Conservation (phyloP, 2,113 vertebrate genomes). For the Arizona elegans region DNA sequence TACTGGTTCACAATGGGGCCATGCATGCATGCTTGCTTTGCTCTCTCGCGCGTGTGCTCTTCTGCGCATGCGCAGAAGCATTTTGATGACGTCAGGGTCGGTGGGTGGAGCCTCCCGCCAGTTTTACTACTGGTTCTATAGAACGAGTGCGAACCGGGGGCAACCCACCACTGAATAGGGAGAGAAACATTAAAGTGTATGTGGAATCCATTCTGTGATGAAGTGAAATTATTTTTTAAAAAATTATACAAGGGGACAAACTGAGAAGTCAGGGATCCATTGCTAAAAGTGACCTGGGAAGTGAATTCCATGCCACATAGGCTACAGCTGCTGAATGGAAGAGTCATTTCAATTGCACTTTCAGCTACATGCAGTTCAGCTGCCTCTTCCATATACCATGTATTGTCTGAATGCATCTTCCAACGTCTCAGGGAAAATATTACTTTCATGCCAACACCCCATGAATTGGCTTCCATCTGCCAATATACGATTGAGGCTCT, state of each 20-base stretch:
- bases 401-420: neutral
- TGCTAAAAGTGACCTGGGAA: neutral
- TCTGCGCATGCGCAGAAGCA: too few species aligned
- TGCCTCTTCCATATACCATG: neutral
- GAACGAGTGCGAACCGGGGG: too few species aligned
- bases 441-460: neutral
- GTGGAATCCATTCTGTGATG: neutral
- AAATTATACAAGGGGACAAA: neutral
- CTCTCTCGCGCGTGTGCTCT: too few species aligned
- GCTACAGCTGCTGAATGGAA: neutral
- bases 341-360: neutral
- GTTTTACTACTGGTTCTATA: too few species aligned
- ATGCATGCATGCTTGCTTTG: too few species aligned
- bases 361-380: neutral
- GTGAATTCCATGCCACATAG: neutral
- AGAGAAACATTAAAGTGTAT: neutral
- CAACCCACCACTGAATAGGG: neutral
- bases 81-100: too few species aligned
- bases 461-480: neutral
- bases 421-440: neutral
- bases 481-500: neutral
- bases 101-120: too few species aligned
- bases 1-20: too few species aligned
- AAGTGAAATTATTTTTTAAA: neutral
- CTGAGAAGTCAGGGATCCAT: neutral